Base-by-base conservation (phyloP, 2,113 vertebrate genomes). In the Patagioenas fasciata region DNA sequence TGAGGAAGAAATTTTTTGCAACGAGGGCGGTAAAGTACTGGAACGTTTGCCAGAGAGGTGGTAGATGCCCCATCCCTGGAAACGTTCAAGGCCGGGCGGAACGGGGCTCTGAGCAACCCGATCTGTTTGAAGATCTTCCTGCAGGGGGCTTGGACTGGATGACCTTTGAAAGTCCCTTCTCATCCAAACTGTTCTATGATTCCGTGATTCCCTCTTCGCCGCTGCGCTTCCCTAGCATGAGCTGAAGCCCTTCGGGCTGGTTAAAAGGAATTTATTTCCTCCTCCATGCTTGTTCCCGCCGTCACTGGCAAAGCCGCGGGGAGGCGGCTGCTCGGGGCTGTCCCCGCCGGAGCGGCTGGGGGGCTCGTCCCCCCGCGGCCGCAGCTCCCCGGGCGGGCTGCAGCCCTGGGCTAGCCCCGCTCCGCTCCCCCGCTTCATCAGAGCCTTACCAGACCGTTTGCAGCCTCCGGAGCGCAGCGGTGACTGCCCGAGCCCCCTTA, bases 401-500 rank as follows among this genome's bases (percentile, higher is more conserved):
- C n/a, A 15, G 62, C 36, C 15, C 48, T 5, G 31, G 24, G 29
- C n/a, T 2, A 58, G n/a, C 62, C 8, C 28, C 13, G 42, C 56
- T 54, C 18, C 1, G 67, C 23, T 48, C 4, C 51, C 42, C 42
- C 42, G 42, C 42, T 44, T 44, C 42, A 7, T 44, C 42, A 44
- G 18, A 53, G 13, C 17, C 29, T 23, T 5, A 47, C 61, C 32
- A 5, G 23, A 6, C 8, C 15, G 0, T 1, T 21, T 4, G 20
- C 60, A 87, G 34, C 28, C 26, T 5, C 13, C n/a, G 8, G 31
- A 18, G 26, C 32, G 57, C 47, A 25, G 53, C 50, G 28, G 9
- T 69, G 60, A 25, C 56, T 4, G 44, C 36, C 84, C 5, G 47
- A 80, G 28, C 6, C 40, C 42, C 74, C 7, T 2, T 15, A 8